Evolutionary conservation across 1,140 invertebrate species (phyloP).

Genomic region (Arion vulgaris): DNA sequence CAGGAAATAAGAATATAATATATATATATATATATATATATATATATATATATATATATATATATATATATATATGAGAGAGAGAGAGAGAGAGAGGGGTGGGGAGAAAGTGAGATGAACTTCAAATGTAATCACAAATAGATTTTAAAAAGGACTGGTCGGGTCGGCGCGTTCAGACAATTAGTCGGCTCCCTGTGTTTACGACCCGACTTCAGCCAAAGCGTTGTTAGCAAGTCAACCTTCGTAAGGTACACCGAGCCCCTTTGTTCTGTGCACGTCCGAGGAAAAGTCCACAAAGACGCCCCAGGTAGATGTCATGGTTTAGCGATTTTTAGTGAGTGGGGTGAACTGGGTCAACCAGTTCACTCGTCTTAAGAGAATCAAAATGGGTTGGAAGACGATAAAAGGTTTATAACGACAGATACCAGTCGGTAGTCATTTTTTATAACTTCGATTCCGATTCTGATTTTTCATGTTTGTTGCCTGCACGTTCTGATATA

Average conservation of each 20-base stretch:
- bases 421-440: too few species aligned
- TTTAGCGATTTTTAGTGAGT: not conserved
- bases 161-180: conserved; percentile 1
- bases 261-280: not conserved
- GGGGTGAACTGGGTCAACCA: not conserved
- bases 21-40: too few species aligned
- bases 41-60: too few species aligned
- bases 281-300: not conserved
- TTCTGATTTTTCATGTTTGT: too few species aligned
- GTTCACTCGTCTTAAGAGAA: not conserved
- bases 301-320: not conserved
- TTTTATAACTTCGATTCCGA: too few species aligned
- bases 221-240: not conserved
- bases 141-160: not conserved
- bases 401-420: too few species aligned
- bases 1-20: too few species aligned
- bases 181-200: not conserved
- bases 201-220: not conserved
- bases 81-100: too few species aligned
- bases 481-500: too few species aligned
- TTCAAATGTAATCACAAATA: not conserved
- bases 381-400: not conserved
- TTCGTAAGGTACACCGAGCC: not conserved
- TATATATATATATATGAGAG: too few species aligned
- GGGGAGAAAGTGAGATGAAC: too few species aligned